A percentile compares a stretch with the other conserved stretches of the same genome.
Conservation (phyloP, 2,888 invertebrate species). For the Cantharis rustica region DNA sequence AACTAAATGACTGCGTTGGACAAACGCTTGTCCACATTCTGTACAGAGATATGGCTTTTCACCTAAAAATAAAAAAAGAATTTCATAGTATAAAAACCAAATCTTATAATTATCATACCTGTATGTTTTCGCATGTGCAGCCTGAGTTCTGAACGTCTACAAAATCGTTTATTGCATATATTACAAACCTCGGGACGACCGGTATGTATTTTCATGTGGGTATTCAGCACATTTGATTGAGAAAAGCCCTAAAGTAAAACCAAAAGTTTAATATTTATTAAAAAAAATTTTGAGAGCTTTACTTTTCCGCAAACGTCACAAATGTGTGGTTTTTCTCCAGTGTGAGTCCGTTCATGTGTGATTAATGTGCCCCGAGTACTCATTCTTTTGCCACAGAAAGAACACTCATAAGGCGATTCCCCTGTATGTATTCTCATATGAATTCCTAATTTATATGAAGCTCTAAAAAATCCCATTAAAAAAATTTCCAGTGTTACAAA, state of each 20-base stretch:
- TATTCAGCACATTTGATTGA: constrained; percentile 48
- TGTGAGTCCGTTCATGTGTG: constrained; percentile 46
- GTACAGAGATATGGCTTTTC: constrained; percentile 50
- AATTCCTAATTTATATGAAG: constrained; percentile 39
- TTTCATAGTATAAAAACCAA: background rate
- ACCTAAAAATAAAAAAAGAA: constrained; percentile 36
- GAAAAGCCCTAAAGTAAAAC: constrained; percentile 40
- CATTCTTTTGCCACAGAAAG: constrained; percentile 45
- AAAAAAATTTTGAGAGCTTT: background rate
- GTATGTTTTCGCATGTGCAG: constrained; percentile 51
- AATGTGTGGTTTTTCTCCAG: constrained; percentile 45
- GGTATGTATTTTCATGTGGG: constrained; percentile 49
- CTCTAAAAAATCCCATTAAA: constrained; percentile 30
- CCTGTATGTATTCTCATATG: constrained; percentile 47
- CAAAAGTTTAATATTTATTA: background rate
- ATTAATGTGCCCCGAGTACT: constrained; percentile 42
- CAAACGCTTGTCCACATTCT: constrained; percentile 47
- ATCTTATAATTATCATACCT: constrained; percentile 35
- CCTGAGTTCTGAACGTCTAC: constrained; percentile 47
- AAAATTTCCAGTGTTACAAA: background rate
- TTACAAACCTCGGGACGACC: constrained; percentile 47
- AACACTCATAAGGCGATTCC: constrained; percentile 44
- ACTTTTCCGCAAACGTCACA: constrained; percentile 49
- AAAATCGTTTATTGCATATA: constrained; percentile 49
- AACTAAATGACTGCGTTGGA: constrained; percentile 49